Evolutionary conservation across 2,888 invertebrate species (phyloP).

Genomic region (Colostygia pectinataria): DNA sequence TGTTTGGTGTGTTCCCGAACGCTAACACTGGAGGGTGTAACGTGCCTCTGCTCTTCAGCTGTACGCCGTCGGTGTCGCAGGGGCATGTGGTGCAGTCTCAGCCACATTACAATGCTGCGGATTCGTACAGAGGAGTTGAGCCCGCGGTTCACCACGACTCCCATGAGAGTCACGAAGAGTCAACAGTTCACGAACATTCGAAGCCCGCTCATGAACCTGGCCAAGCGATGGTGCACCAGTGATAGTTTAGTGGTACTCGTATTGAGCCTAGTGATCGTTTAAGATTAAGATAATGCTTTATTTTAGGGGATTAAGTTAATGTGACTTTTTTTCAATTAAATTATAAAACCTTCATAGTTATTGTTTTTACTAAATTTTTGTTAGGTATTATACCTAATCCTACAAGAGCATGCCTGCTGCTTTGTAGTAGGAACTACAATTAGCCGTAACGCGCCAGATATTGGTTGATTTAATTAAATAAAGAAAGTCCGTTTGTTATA

Average conservation of each 20-base stretch:
- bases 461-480: too few relatives aligned
- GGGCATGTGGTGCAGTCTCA: conserved; percentile 54
- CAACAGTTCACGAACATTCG: conserved; percentile 36
- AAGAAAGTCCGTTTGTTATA: too few relatives aligned
- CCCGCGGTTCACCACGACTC: conserved; percentile 38
- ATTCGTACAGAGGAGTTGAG: conserved; percentile 53
- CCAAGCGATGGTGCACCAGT: conserved; percentile 35
- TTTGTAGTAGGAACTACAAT: too few relatives aligned
- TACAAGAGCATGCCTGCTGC: too few relatives aligned
- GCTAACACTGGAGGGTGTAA: conserved; percentile 60
- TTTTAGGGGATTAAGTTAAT: too few relatives aligned
- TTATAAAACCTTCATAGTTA: too few relatives aligned
- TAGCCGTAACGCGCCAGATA: too few relatives aligned
- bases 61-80: conserved; percentile 62
- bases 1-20: conserved; percentile 64
- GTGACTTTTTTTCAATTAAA: too few relatives aligned
- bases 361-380: too few relatives aligned
- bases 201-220: conserved; percentile 40
- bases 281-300: background rate
- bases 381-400: too few relatives aligned
- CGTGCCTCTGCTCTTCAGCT: conserved; percentile 68
- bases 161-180: conserved; percentile 41
- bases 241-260: conserved; percentile 15
- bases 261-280: conserved; percentile 4
- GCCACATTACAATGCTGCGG: conserved; percentile 36